Percentiles rank a stretch among this genome's conserved stretches.
These are phyloP conservation scores for Ochotona princeps DNA, from an alignment of 2,113 vertebrate genomes.

Conservation along the genomic window DNA sequence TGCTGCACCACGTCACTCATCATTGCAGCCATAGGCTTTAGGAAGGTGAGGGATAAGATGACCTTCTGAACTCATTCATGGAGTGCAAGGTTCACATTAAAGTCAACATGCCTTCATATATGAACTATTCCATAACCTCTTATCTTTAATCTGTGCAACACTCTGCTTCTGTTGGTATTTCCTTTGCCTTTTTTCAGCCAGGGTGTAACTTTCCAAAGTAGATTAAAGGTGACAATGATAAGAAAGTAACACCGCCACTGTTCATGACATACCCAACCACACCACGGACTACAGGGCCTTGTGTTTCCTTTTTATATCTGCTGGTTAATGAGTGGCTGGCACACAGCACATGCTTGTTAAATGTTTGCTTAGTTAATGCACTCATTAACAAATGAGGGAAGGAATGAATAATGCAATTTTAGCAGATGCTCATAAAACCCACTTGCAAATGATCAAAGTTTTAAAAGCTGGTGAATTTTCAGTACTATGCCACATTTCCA, in stretches of 20 bases:
- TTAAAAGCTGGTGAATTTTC: conserved; percentile 26
- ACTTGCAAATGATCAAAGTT: conserved; percentile 40
- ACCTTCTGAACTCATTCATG: not conserved
- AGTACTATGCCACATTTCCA: not conserved
- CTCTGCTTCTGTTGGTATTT: not conserved
- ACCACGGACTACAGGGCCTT: not conserved
- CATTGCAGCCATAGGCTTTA: not conserved
- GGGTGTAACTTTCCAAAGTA: conserved; percentile 25
- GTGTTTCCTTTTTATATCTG: not conserved
- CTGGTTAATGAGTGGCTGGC: not conserved
- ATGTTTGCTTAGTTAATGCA: not conserved
- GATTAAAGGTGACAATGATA: conserved; percentile 6
- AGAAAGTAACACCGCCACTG: not conserved
- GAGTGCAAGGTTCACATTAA: not conserved
- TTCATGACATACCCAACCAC: not conserved
- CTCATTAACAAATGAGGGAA: conserved; percentile 9
- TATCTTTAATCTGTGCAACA: conserved; percentile 7
- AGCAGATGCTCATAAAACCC: conserved; percentile 33
- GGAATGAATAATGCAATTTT: not conserved
- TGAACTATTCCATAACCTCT: not conserved
- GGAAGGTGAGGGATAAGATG: not conserved
- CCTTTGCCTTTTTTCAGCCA: not conserved
- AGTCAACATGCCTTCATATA: not conserved
- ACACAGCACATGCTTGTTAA: conserved; percentile 9
- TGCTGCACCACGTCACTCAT: not conserved